phyloP scores from a whole-genome alignment of 1,140 invertebrate genomes.

The Ips nitidus region DNA sequence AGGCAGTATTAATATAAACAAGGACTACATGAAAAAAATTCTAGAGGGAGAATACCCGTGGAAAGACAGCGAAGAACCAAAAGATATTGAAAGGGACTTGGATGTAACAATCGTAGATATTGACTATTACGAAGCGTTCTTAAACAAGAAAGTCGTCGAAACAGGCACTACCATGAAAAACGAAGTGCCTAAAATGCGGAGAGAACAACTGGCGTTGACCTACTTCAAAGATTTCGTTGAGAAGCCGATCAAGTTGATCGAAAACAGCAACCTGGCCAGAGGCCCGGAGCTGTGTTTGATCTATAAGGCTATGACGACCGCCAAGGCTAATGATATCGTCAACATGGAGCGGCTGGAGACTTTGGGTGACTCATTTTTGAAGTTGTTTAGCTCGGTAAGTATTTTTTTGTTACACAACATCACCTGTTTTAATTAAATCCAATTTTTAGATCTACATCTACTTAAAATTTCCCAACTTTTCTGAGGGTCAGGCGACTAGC shows the following conservation, averaged over 20 bases:
- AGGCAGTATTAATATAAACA: slow-evolving; percentile 33
- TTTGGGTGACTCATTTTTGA: slow-evolving; percentile 87
- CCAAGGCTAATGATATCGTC: slow-evolving; percentile 72
- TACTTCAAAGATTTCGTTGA: slow-evolving; percentile 41
- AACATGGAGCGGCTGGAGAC: slow-evolving; percentile 84
- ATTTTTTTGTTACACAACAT: background rate
- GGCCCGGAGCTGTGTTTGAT: slow-evolving; percentile 40
- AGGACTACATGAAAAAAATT: slow-evolving; percentile 42
- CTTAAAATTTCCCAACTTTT: slow-evolving; percentile 65
- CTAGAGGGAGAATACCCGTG: slow-evolving; percentile 53
- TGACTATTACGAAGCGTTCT: slow-evolving; percentile 66
- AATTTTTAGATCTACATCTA: slow-evolving; percentile 60
- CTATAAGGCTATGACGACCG: slow-evolving; percentile 70
- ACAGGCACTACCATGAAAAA: slow-evolving; percentile 30
- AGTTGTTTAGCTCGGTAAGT: slow-evolving; percentile 66
- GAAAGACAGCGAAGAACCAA: slow-evolving; percentile 63
- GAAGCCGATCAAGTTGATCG: slow-evolving; percentile 39
- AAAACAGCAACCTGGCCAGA: slow-evolving; percentile 6
- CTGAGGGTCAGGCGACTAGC: slow-evolving; percentile 77
- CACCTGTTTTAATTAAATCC: background rate
- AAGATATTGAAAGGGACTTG: slow-evolving; percentile 63
- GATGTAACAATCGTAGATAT: slow-evolving; percentile 67
- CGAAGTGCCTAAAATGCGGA: slow-evolving; percentile 20
- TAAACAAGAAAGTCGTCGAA: slow-evolving; percentile 41
- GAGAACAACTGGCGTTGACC: slow-evolving; percentile 41